Base-by-base conservation (phyloP, 2,888 invertebrate species). In the Petrolisthes cinctipes region DNA sequence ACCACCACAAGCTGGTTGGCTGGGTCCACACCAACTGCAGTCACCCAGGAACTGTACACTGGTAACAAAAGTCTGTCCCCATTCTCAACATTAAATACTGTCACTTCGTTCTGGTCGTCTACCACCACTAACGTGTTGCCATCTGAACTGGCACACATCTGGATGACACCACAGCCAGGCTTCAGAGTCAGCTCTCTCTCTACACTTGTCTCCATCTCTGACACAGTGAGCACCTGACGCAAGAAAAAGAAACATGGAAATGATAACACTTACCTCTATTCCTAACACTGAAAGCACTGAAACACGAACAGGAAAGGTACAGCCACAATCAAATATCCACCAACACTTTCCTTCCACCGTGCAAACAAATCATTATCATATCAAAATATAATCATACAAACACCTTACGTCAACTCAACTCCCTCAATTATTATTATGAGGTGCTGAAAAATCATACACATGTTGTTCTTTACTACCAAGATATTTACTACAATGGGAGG, bases 11-110 rank as follows among this genome's bases (percentile, higher is more conserved):
- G 81, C 51, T 20, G 51, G 6, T 83, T 80, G 17, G 71, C 4
- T 61, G 87, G 87, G 37, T 87, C 79, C 9, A 87, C 61, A 37
- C 87, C 83, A n/a, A 87, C 17, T n/a, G 83, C 84, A 51, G 84
- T 84, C 6, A 83, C 83, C 37, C 83, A 81, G 14, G 81, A 37
- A 51, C n/a, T 76, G 80, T 75, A 73, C 23, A 20, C 20, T 11
- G 73, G 75, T 6, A 57, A 73, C 1, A 7, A 17, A 66, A 4
- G 23, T 14, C 9, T 17, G n/a, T 20, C 17, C 4, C 53, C 11
- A 9, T 9, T 23, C 11, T 83, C 83, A 5, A 14, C 75, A 68
- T 85, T 66, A 53, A 85, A 80, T 51, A 68, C 81, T 6, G 81
- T 85, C 53, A 85, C 71, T 23, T 7, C n/a, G 6, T 85, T 73